Conservation (phyloP, 2,797 vertebrate genomes). For the Sarcoramphus papa region DNA sequence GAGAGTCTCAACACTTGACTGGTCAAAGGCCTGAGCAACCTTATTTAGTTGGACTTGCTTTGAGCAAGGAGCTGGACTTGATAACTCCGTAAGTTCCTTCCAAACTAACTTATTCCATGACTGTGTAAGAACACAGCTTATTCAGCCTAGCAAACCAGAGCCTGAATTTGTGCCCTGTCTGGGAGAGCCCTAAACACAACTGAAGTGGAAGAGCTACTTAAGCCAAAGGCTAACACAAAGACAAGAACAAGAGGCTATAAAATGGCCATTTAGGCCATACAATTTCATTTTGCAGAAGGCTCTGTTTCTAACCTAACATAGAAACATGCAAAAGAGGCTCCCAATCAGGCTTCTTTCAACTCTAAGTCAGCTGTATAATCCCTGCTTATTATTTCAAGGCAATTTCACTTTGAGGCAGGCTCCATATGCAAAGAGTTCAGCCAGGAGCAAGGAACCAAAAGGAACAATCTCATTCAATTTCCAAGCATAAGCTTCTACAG, state of each 20-base stretch:
- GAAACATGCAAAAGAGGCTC: background rate
- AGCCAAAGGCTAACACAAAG: background rate
- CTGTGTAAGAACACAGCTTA: background rate
- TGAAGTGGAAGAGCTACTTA: background rate
- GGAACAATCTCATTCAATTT: constrained; percentile 19
- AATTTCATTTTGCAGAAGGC: background rate
- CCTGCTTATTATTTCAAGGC: constrained; percentile 15
- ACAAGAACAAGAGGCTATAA: background rate
- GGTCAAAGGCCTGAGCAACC: background rate
- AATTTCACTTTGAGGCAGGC: constrained; percentile 6
- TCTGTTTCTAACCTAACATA: background rate
- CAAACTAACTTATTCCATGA: background rate
- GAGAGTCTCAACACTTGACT: background rate
- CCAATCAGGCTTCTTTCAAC: background rate
- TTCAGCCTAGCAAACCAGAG: background rate
- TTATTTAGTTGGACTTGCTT: background rate
- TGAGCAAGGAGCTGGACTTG: background rate
- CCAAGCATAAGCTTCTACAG: background rate
- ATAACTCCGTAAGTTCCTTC: background rate
- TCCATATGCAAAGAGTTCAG: background rate
- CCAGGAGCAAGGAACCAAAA: constrained; percentile 27
- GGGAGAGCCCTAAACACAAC: background rate
- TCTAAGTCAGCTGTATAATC: background rate
- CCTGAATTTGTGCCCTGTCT: background rate
- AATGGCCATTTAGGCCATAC: background rate